phyloP scores from a whole-genome alignment of 2,113 vertebrate species.

The Martes martes region DNA sequence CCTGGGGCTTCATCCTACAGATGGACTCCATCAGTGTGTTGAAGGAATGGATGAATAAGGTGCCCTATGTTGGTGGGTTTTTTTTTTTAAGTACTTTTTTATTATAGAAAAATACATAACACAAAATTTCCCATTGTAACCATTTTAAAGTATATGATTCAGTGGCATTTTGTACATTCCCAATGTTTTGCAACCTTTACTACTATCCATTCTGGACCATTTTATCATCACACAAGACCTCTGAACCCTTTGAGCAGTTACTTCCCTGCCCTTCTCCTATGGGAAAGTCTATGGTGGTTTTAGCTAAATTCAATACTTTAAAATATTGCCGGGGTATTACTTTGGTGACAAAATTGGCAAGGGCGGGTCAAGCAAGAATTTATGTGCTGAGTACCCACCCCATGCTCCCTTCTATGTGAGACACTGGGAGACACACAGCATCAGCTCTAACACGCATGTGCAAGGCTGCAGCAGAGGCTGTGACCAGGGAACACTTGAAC shows the following conservation, averaged over 20 bases:
- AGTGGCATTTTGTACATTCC: background rate
- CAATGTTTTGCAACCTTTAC: background rate
- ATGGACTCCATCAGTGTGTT: background rate
- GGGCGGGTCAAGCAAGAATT: background rate
- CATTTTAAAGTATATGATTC: background rate
- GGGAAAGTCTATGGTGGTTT: background rate
- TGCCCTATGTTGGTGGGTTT: background rate
- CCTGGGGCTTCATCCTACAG: background rate
- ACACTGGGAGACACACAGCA: background rate
- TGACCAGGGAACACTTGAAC: rapidly evolving
- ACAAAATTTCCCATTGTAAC: background rate
- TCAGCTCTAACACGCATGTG: background rate
- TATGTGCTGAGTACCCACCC: background rate
- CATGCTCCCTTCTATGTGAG: background rate
- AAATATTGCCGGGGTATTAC: background rate
- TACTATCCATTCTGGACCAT: background rate
- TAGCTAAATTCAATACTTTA: background rate
- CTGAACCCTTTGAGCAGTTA: background rate
- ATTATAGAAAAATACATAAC: background rate
- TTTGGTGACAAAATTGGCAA: background rate
- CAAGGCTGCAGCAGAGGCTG: background rate
- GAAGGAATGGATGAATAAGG: background rate
- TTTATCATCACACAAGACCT: background rate
- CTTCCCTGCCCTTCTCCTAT: background rate
- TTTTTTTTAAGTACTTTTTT: background rate